These are phyloP conservation scores for Hedychridium roseum DNA, from an alignment of 2,888 invertebrate genomes.

Conservation along the genomic window DNA sequence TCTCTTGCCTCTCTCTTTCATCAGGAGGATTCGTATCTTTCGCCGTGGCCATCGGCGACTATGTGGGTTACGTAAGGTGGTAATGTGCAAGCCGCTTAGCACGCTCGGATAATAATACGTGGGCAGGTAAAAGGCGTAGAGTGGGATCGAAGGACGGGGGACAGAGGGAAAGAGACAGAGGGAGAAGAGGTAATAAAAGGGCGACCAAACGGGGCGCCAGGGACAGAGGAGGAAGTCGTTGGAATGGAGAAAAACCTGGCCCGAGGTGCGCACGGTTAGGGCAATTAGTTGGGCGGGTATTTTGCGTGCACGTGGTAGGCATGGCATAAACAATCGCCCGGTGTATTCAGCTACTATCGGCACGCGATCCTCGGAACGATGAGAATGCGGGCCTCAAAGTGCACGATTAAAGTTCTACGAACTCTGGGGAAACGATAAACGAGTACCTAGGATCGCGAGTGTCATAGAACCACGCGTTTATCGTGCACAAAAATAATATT, in stretches of 20 bases:
- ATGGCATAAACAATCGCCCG: constrained; percentile 38
- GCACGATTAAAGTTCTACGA: constrained; percentile 26
- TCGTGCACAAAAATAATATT: too few relatives aligned
- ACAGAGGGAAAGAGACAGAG: too few relatives aligned
- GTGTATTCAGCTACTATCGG: constrained; percentile 27
- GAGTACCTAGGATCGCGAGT: too few relatives aligned
- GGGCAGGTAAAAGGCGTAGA: too few relatives aligned
- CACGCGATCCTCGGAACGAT: constrained; percentile 33
- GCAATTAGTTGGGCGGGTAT: constrained; percentile 19
- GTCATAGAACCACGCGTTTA: too few relatives aligned
- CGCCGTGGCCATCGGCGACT: constrained; percentile 12
- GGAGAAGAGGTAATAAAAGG: too few relatives aligned
- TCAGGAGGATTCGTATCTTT: constrained; percentile 22
- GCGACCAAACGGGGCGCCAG: too few relatives aligned
- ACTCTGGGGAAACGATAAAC: too few relatives aligned
- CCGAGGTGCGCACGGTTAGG: constrained; percentile 12
- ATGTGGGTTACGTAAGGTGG: constrained; percentile 40
- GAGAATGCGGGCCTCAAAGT: constrained; percentile 22
- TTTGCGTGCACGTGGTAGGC: constrained; percentile 32
- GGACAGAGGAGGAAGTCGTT: constrained; percentile 7
- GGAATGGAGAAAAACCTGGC: background rate
- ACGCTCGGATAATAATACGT: constrained; percentile 38
- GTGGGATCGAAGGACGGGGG: too few relatives aligned
- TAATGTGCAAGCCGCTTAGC: constrained; percentile 33
- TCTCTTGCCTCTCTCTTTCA: constrained; percentile 9